Conservation (phyloP, 2,888 invertebrate species). For the Incurvaria masculella region DNA sequence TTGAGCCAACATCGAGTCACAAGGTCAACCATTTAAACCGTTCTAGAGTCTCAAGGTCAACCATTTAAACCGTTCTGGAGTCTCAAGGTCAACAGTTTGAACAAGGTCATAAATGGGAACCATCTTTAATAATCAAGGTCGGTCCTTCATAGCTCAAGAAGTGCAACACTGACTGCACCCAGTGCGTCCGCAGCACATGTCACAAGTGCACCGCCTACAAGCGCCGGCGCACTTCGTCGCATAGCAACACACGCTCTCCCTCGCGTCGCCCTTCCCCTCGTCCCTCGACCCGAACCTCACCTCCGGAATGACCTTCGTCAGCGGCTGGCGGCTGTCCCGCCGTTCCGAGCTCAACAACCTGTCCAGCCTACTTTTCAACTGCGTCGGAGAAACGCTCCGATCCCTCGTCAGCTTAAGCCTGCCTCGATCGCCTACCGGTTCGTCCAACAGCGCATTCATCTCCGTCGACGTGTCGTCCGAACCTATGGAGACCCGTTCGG, state of each 20-base stretch:
- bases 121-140: too few species aligned
- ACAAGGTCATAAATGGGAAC: too few species aligned
- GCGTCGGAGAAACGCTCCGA: constrained; percentile 59
- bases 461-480: constrained; percentile 31
- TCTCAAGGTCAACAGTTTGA: too few species aligned
- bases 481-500: constrained; percentile 31
- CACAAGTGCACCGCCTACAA: constrained; percentile 26
- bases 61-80: too few species aligned
- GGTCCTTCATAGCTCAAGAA: too few species aligned
- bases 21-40: too few species aligned
- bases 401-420: constrained; percentile 28
- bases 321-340: not conserved
- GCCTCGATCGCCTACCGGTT: constrained; percentile 23
- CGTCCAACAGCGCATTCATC: constrained; percentile 26
- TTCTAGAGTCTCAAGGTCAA: too few species aligned
- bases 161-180: constrained; percentile 34
- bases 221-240: constrained; percentile 45
- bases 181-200: constrained; percentile 23
- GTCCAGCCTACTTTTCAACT: constrained; percentile 60
- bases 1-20: too few species aligned
- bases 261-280: constrained; percentile 35
- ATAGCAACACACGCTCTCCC: constrained; percentile 37
- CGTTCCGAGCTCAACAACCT: constrained; percentile 33
- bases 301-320: constrained; percentile 23
- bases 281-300: constrained; percentile 37